Evolutionary conservation across 2,797 vertebrate species (phyloP), one percentile per base, ranked within the genome.

Genomic region (Amniataba percoides): DNA sequence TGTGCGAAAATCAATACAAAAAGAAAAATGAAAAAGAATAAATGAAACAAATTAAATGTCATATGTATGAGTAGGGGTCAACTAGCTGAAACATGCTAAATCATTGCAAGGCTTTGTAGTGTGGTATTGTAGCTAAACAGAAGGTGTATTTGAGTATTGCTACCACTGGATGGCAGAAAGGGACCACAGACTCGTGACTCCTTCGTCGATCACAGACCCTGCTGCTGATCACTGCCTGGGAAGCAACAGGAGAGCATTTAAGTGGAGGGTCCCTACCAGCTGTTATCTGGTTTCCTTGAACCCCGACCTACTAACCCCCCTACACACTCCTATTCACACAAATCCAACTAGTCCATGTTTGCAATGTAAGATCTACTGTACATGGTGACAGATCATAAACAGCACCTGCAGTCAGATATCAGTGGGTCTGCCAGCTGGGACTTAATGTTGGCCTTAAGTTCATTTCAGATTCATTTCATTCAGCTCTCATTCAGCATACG

Each of bases 341-440:
- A 23, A 15, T 31, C 3, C 25, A 53, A 36, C 39, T 3, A 12
- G 58, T 69, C 46, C 55, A 0, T 46, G 43, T 46, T 69, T 69
- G 49, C 40, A 9, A 2, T 71, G 59, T 67, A 9, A 46, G 52
- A 77, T 45, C 16, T 23, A 57, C 85, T 49, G 70, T 63, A 83
- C 51, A 74, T 74, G 88, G 42, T 85, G 87, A 84, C 86, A 87
- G 79, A 78, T 74, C 53, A 85, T 88, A 88, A 93, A 92, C 75
- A 70, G 23, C n/a, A 73, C 49, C 39, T 72, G 62, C 64, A 68
- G 76, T 60, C 31, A 48, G 80, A 88, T 56, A 74, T 65, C 64
- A 70, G 2, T 71, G 39, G 81, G 51, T 81, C 63, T 79, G 70
- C 40, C 66, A 71, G 66, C 56, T 63, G 52, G 64, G 66, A 77